These are phyloP conservation scores for Argopecten irradians DNA, from an alignment of 1,140 invertebrate species.

Conservation along the genomic window DNA sequence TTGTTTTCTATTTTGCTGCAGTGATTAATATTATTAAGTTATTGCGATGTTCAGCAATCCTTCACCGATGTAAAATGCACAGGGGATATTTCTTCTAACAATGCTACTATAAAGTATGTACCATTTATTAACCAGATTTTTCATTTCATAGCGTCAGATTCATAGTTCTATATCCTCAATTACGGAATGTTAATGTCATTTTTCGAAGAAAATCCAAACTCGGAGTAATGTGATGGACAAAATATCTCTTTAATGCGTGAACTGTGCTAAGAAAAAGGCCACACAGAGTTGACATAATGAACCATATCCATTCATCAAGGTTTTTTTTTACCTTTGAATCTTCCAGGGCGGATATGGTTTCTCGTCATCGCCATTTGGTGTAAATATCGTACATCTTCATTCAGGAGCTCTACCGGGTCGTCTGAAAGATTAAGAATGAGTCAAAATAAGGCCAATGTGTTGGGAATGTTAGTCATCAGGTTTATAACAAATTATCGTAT, in stretches of 20 bases:
- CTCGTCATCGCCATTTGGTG: neutral
- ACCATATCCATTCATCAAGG: neutral
- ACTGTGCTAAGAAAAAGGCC: neutral
- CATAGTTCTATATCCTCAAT: neutral
- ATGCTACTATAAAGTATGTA: too few relatives aligned
- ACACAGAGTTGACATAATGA: neutral
- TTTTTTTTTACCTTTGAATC: neutral
- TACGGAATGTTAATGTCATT: neutral
- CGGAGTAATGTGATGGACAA: neutral
- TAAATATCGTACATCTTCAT: neutral
- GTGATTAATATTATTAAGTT: too few relatives aligned
- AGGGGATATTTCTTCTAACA: too few relatives aligned
- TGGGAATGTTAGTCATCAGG: neutral
- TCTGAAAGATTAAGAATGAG: neutral
- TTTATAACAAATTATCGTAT: neutral
- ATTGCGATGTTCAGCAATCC: too few relatives aligned
- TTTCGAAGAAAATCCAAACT: neutral
- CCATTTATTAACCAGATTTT: too few relatives aligned
- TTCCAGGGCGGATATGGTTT: neutral
- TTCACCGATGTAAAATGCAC: too few relatives aligned
- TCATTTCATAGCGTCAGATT: neutral
- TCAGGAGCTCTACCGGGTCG: neutral
- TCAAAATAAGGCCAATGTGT: constrained; percentile 15
- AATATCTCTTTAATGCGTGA: neutral
- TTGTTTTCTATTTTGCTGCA: neutral